Evolutionary conservation across 2,888 invertebrate species (phyloP).

Genomic region (Apotomis turbidana): DNA sequence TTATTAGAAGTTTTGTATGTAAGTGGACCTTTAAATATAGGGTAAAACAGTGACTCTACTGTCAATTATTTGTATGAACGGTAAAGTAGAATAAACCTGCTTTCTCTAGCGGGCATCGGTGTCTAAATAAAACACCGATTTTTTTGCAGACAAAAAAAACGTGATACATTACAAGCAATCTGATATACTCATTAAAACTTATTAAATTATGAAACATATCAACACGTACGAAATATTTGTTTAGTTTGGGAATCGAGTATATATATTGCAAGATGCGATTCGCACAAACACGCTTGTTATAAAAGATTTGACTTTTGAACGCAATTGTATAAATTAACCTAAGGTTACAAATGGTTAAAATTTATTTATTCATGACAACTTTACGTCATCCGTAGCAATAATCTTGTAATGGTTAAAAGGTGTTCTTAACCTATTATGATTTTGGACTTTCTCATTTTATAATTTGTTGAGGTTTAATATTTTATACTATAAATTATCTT

Average conservation of each 20-base stretch:
- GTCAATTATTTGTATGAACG: constrained; percentile 36
- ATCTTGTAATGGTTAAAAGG: constrained; percentile 17
- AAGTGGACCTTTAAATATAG: constrained; percentile 28
- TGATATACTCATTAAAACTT: background rate
- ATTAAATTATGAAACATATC: constrained; percentile 1
- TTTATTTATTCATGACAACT: constrained; percentile 8
- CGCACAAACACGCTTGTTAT: constrained; percentile 19
- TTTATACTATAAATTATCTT: no score
- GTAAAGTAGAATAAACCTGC: constrained; percentile 17
- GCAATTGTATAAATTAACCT: constrained; percentile 1
- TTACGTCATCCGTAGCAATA: constrained; percentile 15
- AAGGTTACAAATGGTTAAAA: constrained; percentile 1
- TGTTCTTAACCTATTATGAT: background rate
- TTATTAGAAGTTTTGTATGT: constrained; percentile 23
- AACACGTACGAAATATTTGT: background rate
- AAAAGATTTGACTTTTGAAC: background rate
- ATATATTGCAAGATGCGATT: constrained; percentile 10
- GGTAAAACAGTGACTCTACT: constrained; percentile 36
- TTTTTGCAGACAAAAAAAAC: constrained; percentile 7
- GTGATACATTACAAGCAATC: constrained; percentile 23
- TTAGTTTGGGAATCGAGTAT: background rate
- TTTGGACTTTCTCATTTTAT: background rate
- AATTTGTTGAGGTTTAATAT: background rate
- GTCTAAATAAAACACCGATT: constrained; percentile 15
- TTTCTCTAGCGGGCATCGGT: constrained; percentile 10